These are phyloP conservation scores for Pyrochroa serraticornis DNA, from an alignment of 2,888 invertebrate genomes.

Conservation along the genomic window DNA sequence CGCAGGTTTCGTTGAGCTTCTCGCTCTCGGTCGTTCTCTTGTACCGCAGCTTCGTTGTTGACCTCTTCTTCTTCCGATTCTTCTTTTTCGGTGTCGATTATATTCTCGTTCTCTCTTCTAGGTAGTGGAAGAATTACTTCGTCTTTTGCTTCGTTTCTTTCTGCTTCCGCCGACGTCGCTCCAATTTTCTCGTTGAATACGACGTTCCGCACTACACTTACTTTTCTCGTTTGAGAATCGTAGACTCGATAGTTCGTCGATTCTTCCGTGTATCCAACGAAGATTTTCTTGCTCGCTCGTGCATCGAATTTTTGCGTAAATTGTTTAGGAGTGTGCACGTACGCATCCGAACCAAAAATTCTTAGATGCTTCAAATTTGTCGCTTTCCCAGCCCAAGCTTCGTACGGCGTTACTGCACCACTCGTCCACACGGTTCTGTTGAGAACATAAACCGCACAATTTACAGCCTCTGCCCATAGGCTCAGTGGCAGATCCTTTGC, in stretches of 20 bases:
- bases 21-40: too few relatives aligned
- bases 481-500: slow-evolving; percentile 15
- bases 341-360: slow-evolving; percentile 26
- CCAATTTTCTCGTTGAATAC: slow-evolving; percentile 1
- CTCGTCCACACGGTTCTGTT: slow-evolving; percentile 7
- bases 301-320: slow-evolving; percentile 2
- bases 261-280: slow-evolving; percentile 6
- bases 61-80: too few relatives aligned
- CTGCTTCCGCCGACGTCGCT: background rate
- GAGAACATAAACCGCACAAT: slow-evolving; percentile 17
- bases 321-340: slow-evolving; percentile 28
- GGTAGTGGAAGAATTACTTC: too few relatives aligned
- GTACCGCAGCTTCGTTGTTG: too few relatives aligned
- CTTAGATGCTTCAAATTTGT: slow-evolving; percentile 35
- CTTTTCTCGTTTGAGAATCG: background rate
- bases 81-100: too few relatives aligned
- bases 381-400: slow-evolving; percentile 19
- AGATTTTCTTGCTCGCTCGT: background rate
- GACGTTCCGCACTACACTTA: slow-evolving; percentile 1
- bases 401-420: slow-evolving; percentile 7
- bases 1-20: background rate
- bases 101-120: too few relatives aligned
- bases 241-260: background rate
- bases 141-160: too few relatives aligned
- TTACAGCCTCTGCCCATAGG: slow-evolving; percentile 29